Conservation (phyloP, 2,888 invertebrate genomes). For the Philonicus albiceps region DNA sequence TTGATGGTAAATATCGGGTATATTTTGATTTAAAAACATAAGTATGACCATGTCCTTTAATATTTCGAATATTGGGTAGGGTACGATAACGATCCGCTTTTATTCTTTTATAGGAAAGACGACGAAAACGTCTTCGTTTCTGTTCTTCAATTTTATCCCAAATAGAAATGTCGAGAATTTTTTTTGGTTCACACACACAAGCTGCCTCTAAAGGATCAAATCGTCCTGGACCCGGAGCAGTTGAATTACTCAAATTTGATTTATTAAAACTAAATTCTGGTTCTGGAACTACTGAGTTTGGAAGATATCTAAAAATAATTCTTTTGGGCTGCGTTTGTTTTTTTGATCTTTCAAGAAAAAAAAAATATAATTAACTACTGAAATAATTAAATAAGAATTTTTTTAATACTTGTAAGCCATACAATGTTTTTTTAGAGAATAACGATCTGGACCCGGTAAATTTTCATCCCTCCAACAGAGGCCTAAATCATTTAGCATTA, state of each 20-base stretch:
- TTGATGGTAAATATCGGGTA: background rate
- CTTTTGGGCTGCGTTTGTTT: background rate
- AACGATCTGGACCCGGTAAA: conserved; percentile 67
- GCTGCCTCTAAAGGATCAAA: conserved; percentile 47
- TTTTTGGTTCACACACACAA: conserved; percentile 36
- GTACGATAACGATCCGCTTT: conserved; percentile 27
- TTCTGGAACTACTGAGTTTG: conserved; percentile 42
- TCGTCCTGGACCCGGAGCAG: conserved; percentile 52
- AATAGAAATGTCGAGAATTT: conserved; percentile 27
- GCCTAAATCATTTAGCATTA: conserved; percentile 64
- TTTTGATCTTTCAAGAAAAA: background rate
- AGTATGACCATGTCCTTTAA: conserved; percentile 52
- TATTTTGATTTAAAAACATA: conserved; percentile 52
- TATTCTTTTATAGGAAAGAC: background rate
- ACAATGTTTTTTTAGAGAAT: conserved; percentile 52
- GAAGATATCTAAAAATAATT: conserved; percentile 26
- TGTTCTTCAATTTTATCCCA: background rate
- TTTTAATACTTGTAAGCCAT: background rate
- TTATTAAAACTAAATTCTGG: background rate
- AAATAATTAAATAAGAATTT: background rate
- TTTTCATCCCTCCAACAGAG: conserved; percentile 64
- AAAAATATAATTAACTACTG: background rate
- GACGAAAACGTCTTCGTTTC: background rate
- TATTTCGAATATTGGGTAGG: conserved; percentile 18
- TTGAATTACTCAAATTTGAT: background rate